Base-by-base conservation (phyloP, 2,797 vertebrate species). In the Mycteria americana region DNA sequence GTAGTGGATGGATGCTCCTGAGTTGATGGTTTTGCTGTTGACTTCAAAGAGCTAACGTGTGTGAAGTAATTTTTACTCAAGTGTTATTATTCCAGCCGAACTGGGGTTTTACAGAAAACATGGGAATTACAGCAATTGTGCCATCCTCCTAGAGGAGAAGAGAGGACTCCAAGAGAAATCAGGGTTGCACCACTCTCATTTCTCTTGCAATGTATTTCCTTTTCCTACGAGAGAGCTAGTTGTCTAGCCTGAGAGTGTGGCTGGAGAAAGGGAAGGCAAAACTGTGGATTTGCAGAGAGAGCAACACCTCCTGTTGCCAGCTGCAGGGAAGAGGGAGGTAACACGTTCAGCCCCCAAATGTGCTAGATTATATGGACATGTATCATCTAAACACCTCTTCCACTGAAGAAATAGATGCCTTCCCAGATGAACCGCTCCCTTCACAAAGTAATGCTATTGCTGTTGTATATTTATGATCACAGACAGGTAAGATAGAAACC, bases 121-220 rank as follows among this genome's bases (percentile, higher is more conserved):
- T 0, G 0, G 18, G 50, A 80, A 83, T 80, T 54, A 16, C 6
- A 77, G 21, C 7, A 37, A 1, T 10, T 27, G 13, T 31, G 57
- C 11, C 2, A 6, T 21, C 12, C 31, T 74, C 37, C n/a, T 39
- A 54, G 27, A 81, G 50, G 3, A 65, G 39, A 78, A 51, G 27
- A 73, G 16, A 19, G 69, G 5, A 13, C 22, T 63, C 30, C n/a
- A 60, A 10, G 39, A 64, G 41, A 72, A 89, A 67, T 15, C 10
- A 64, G 39, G 33, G 28, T 11, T 54, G 51, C 28, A 43, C 9
- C 15, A 6, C 31, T 63, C 39, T 5, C 17, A 33, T 19, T 84
- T 63, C 13, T 27, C 57, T n/a, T 31, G 28, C 13, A 57, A 1
- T 2, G 0, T 24, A 33, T 75, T 75, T 53, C 13, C 11, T 79